Percentiles rank a stretch among this genome's conserved stretches.
Conservation (phyloP, 2,113 vertebrate species). For the Catagonus wagneri region DNA sequence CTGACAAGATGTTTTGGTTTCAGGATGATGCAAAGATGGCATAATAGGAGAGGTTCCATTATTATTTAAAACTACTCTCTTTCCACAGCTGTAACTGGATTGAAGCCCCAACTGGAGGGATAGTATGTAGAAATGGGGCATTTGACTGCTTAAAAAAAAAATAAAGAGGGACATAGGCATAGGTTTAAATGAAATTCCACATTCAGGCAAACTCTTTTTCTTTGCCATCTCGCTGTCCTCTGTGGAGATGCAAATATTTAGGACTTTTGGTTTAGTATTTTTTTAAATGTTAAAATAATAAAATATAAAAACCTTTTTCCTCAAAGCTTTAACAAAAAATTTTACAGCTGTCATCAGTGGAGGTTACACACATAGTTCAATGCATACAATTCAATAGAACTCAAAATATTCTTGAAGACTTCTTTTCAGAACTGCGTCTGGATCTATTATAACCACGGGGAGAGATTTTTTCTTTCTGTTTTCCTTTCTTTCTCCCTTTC, state of each 20-base stretch:
- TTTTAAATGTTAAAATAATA: neutral
- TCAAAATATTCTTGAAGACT: neutral
- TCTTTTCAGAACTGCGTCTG: conserved; percentile 1
- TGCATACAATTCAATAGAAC: neutral
- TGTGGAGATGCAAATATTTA: neutral
- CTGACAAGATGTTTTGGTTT: conserved; percentile 50
- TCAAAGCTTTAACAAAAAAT: neutral
- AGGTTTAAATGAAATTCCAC: neutral
- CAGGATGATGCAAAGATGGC: conserved; percentile 81
- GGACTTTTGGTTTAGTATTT: neutral
- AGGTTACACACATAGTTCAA: neutral
- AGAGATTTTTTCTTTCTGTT: neutral
- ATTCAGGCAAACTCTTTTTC: neutral
- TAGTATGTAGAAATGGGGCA: neutral
- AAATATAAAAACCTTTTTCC: neutral
- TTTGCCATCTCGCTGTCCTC: neutral
- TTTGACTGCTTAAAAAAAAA: conserved; percentile 11
- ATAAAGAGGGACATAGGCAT: neutral
- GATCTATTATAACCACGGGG: neutral
- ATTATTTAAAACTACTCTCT: conserved; percentile 82
- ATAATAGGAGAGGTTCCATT: conserved; percentile 76
- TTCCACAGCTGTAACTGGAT: conserved; percentile 81
- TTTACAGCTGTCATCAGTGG: neutral
- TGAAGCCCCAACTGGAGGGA: conserved; percentile 71
- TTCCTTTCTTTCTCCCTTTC: neutral